phyloP scores from a whole-genome alignment of 2,797 vertebrate genomes.

The Pygocentrus nattereri region DNA sequence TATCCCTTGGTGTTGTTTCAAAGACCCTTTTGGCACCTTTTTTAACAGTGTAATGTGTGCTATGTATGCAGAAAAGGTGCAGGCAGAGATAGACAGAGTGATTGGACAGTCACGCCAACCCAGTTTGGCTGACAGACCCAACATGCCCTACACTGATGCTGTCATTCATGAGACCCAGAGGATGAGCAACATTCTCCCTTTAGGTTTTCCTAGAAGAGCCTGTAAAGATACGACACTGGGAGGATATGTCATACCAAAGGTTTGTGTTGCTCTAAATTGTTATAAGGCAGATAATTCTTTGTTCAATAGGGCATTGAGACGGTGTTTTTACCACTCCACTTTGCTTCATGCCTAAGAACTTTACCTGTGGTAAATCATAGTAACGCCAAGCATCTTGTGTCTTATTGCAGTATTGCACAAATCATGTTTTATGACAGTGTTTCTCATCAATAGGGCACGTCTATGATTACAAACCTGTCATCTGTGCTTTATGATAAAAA shows the following conservation, averaged over 20 bases:
- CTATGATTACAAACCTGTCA: constrained; percentile 57
- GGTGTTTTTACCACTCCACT: too few relatives aligned
- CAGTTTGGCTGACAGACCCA: constrained; percentile 59
- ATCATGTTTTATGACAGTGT: not conserved
- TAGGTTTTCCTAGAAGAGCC: constrained; percentile 63
- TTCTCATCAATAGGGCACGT: constrained; percentile 42
- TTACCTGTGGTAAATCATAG: too few relatives aligned
- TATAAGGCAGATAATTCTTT: too few relatives aligned
- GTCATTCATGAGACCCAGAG: constrained; percentile 81
- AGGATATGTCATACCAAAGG: constrained; percentile 77
- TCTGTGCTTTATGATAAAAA: constrained; percentile 74
- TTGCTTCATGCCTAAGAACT: too few relatives aligned
- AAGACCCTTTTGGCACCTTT: not conserved
- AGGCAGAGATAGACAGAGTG: constrained; percentile 63
- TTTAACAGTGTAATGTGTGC: not conserved
- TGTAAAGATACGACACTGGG: constrained; percentile 53
- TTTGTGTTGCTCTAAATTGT: constrained; percentile 41
- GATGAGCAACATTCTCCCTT: constrained; percentile 68
- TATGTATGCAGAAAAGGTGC: constrained; percentile 58
- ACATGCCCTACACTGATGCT: constrained; percentile 78
- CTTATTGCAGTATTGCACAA: not conserved
- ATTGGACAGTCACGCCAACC: constrained; percentile 58
- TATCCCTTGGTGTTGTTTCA: too few relatives aligned
- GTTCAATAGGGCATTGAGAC: too few relatives aligned
- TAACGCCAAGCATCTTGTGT: too few relatives aligned